Evolutionary conservation across 2,888 invertebrate species (phyloP), one percentile per base, ranked within the genome.

Genomic region (Napeogenes sylphis): DNA sequence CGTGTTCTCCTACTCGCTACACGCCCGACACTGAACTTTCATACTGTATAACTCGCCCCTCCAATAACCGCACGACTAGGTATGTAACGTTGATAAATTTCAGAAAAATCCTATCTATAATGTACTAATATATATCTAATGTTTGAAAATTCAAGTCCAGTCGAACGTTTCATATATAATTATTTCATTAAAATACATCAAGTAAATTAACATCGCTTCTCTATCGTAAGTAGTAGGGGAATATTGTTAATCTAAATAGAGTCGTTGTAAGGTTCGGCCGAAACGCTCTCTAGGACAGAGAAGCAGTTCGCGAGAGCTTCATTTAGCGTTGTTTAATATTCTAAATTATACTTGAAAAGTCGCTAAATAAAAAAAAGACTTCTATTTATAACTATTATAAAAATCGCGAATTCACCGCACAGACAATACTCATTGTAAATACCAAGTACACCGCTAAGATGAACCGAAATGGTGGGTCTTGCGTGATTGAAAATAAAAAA

Each of bases 21-120:
- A n/a, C 47, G 8, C 47, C n/a, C 14, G 47, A 47, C 47, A n/a
- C 14, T 14, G 47, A 14, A 14, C 51, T 51, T 51, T 51, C 30
- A 51, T 51, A 51, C 51, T 51, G 51, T 51, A 51, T 51, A 51
- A 32, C 32, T 57, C 57, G 12, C 46, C 6, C 55, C 8, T 42
- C 55, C 58, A 64, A 64, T 59, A 62, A 64, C 65, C 79, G 78
- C 81, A 82, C 80, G 79, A 86, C 84, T 82, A 85, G 78, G 76
- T 81, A 82, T 78, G 81, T 82, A 89, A 89, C 89, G 80, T 88
- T 88, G 84, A 89, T 89, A 89, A 87, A 89, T 89, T 90, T 90
- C 85, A 84, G 89, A 88, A 87, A 85, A 84, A 78, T 76, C 86
- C 89, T 89, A 90, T 86, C 86, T 88, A 87, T 82, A 75, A 69